Percentiles rank a stretch among this genome's conserved stretches.
Conservation (phyloP, 2,888 invertebrate genomes). For the Apamea anceps region DNA sequence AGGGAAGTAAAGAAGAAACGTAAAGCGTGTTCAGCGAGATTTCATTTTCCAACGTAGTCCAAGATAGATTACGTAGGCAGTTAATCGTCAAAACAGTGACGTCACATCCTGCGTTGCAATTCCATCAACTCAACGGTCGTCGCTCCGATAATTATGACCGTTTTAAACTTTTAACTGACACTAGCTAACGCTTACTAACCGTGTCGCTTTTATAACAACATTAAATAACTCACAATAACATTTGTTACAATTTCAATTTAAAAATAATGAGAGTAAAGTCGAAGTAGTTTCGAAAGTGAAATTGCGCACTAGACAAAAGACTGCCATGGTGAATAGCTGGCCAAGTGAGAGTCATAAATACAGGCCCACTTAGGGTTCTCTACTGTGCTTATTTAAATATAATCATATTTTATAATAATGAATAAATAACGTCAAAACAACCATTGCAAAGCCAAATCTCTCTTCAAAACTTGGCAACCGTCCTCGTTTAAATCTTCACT, state of each 20-base stretch:
- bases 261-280: conserved; percentile 49
- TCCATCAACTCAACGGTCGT: conserved; percentile 60
- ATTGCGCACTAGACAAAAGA: conserved; percentile 45
- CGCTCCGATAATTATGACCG: conserved; percentile 61
- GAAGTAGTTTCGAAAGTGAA: conserved; percentile 65
- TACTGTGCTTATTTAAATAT: not conserved
- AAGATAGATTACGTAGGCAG: conserved; percentile 49
- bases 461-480: not conserved
- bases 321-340: conserved; percentile 30
- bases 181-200: conserved; percentile 48
- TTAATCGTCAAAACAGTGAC: conserved; percentile 63
- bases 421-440: conserved; percentile 5
- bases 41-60: conserved; percentile 19
- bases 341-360: conserved; percentile 22
- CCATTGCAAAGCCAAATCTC: conserved; percentile 3
- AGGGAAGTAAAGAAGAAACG: not conserved
- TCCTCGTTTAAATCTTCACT: conserved; percentile 8
- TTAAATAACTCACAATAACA: conserved; percentile 20
- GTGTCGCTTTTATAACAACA: conserved; percentile 47
- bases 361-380: not conserved
- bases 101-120: conserved; percentile 66
- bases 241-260: conserved; percentile 31
- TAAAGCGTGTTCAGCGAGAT: conserved; percentile 11
- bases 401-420: conserved; percentile 16
- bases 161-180: conserved; percentile 62